Conservation (phyloP, 92 coral and sea anemone species). For the Scolanthus callimorphus region DNA sequence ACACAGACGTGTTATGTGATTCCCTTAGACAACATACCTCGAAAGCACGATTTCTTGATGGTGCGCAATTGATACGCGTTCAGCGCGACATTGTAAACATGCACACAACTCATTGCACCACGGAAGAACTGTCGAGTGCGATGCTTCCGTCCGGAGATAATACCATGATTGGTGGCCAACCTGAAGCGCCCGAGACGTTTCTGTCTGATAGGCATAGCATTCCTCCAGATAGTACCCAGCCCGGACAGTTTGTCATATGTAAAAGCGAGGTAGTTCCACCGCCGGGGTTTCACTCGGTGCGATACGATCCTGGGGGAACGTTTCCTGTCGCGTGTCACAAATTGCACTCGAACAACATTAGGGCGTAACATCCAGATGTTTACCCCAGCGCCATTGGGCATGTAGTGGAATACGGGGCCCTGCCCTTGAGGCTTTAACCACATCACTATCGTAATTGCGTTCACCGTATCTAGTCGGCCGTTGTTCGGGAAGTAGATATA, state of each 20-base stretch:
- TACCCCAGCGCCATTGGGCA: slow-evolving; percentile 51
- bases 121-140: slow-evolving; percentile 58
- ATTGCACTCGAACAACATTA: slow-evolving; percentile 38
- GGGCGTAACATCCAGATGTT: slow-evolving; percentile 45
- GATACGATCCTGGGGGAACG: slow-evolving; percentile 8
- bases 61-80: slow-evolving; percentile 55
- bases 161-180: slow-evolving; percentile 61
- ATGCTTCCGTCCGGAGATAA: slow-evolving; percentile 48
- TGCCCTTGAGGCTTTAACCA: slow-evolving; percentile 66
- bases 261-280: slow-evolving; percentile 71
- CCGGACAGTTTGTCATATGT: slow-evolving; percentile 48
- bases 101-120: slow-evolving; percentile 59
- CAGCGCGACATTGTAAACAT: slow-evolving; percentile 53
- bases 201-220: slow-evolving; percentile 54
- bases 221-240: slow-evolving; percentile 54
- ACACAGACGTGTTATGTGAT: too few relatives aligned
- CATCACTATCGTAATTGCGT: slow-evolving; percentile 41
- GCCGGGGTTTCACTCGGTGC: slow-evolving; percentile 35
- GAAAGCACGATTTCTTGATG: slow-evolving; percentile 48
- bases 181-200: slow-evolving; percentile 42
- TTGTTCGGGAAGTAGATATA: slow-evolving; percentile 47
- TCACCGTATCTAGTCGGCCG: slow-evolving; percentile 53
- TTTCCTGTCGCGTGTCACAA: slow-evolving; percentile 40
- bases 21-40: slow-evolving; percentile 29
- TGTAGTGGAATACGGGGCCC: slow-evolving; percentile 65